Evolutionary conservation across 2,797 vertebrate genomes (phyloP).

Genomic region (Agapornis canus): DNA sequence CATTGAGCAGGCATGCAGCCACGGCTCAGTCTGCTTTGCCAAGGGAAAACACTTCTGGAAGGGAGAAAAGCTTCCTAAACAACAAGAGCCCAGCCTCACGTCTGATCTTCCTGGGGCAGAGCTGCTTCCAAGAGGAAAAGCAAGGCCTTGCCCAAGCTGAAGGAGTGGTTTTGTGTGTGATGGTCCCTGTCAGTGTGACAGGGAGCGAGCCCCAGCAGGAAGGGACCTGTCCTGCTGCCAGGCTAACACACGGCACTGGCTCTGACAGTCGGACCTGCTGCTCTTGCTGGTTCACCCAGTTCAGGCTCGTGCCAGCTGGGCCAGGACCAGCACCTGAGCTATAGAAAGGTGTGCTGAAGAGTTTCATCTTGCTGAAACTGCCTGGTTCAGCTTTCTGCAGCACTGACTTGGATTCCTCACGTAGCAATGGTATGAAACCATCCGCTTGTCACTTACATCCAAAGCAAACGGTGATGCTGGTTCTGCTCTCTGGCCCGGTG

Average conservation of each 20-base stretch:
- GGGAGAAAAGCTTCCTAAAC: not conserved
- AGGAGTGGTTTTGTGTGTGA: not conserved
- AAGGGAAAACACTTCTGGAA: not conserved
- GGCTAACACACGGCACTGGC: fast-evolving
- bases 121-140: not conserved
- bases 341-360: not conserved
- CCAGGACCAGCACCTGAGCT: not conserved
- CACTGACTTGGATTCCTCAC: not conserved
- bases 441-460: not conserved
- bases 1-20: not conserved
- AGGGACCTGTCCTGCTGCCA: not conserved
- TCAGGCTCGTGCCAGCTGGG: not conserved
- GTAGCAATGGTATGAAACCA: not conserved
- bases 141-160: not conserved
- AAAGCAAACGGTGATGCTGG: not conserved
- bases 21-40: not conserved
- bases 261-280: not conserved
- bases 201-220: not conserved
- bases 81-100: not conserved
- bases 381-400: not conserved
- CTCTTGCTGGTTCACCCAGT: not conserved
- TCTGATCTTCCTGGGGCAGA: not conserved
- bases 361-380: not conserved
- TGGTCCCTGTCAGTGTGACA: not conserved
- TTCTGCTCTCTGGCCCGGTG: not conserved